A percentile compares a stretch with the other conserved stretches of the same genome.
Conservation (phyloP, 2,888 invertebrate species). For the Meteorus cinctellus region DNA sequence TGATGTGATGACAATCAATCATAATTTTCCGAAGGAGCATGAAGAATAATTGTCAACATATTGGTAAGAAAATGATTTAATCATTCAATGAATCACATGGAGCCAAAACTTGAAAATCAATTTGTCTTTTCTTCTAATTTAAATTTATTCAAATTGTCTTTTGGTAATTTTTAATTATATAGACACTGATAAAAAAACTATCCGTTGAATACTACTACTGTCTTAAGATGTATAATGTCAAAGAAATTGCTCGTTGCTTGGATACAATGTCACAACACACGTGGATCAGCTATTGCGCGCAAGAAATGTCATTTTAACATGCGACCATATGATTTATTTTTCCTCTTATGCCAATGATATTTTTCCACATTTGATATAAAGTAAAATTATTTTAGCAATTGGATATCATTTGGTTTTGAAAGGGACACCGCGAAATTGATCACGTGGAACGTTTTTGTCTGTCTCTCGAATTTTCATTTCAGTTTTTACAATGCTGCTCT, state of each 20-base stretch:
- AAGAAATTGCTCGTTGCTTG: slow-evolving; percentile 48
- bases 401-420: slow-evolving; percentile 52
- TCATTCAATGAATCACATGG: not conserved
- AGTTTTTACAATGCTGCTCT: slow-evolving; percentile 59
- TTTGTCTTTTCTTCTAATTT: slow-evolving; percentile 30
- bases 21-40: not conserved
- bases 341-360: not conserved
- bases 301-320: slow-evolving; percentile 18
- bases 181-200: not conserved
- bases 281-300: slow-evolving; percentile 19
- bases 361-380: not conserved
- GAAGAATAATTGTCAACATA: slow-evolving; percentile 22
- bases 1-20: slow-evolving; percentile 11
- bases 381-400: not conserved
- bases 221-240: slow-evolving; percentile 25
- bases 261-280: slow-evolving; percentile 51
- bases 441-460: slow-evolving; percentile 52
- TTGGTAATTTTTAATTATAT: not conserved
- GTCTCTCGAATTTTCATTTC: slow-evolving; percentile 58
- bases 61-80: slow-evolving; percentile 10
- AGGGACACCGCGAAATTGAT: slow-evolving; percentile 60
- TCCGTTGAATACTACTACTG: not conserved
- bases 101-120: not conserved
- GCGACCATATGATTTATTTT: slow-evolving; percentile 24
- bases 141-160: slow-evolving; percentile 19